Conservation (phyloP, 2,888 invertebrate species). For the Tridacna crocea region DNA sequence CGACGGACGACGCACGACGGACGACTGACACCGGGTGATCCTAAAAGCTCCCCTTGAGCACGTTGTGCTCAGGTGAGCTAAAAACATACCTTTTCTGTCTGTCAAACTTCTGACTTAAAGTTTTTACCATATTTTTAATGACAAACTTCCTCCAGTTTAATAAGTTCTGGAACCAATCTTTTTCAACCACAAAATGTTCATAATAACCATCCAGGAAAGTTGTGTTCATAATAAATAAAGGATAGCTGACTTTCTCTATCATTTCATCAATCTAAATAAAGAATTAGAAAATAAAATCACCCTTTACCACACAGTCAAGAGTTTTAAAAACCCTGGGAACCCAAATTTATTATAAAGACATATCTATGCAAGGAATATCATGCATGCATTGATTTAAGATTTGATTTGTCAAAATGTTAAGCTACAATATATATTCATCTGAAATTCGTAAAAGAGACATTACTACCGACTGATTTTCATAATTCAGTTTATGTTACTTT, state of each 20-base stretch:
- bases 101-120: conserved; percentile 90
- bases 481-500: no score
- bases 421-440: no score
- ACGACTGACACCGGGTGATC: no score
- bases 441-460: no score
- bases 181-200: conserved; percentile 65
- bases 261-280: conserved; percentile 74
- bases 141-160: conserved; percentile 74
- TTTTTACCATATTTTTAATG: conserved; percentile 66
- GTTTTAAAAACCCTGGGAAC: background rate
- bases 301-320: background rate
- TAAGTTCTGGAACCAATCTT: conserved; percentile 71
- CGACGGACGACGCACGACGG: no score
- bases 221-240: conserved; percentile 74
- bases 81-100: conserved; percentile 86
- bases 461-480: no score
- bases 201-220: conserved; percentile 76
- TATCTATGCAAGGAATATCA: no score
- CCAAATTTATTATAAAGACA: background rate
- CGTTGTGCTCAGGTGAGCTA: no score
- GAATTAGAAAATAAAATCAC: background rate
- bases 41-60: no score
- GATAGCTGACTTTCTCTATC: conserved; percentile 80
- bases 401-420: background rate
- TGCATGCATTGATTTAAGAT: background rate